Evolutionary conservation across 2,797 vertebrate genomes (phyloP).

Genomic region (Vipera latastei): DNA sequence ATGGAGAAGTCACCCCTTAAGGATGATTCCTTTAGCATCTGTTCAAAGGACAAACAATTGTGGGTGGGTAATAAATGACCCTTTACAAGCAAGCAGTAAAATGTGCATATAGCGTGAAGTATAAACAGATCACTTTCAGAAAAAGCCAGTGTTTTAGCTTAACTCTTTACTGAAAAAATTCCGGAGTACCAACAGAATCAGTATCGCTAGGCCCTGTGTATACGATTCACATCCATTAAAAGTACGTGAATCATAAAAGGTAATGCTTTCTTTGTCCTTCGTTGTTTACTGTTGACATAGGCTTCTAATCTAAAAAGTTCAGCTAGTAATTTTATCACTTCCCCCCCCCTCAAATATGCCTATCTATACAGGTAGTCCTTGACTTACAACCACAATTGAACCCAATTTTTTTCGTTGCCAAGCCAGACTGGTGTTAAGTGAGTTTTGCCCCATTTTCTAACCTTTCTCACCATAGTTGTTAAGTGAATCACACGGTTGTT

Average conservation of each 20-base stretch:
- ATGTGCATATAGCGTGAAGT: constrained; percentile 56
- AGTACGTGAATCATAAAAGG: not conserved
- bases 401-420: not conserved
- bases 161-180: not conserved
- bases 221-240: not conserved
- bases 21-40: constrained; percentile 80
- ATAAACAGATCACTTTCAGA: not conserved
- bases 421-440: not conserved
- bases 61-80: constrained; percentile 58
- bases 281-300: not conserved
- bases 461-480: not conserved
- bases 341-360: constrained; percentile 40
- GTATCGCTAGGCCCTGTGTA: constrained; percentile 27
- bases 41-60: constrained; percentile 74
- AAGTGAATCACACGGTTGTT: not conserved
- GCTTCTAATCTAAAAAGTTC: constrained; percentile 30
- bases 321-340: not conserved
- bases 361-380: constrained; percentile 22
- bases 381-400: not conserved
- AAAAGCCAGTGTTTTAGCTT: not conserved
- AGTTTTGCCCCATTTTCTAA: not conserved
- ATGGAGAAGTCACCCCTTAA: constrained; percentile 72
- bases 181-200: not conserved
- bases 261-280: not conserved
- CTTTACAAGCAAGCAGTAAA: constrained; percentile 64